Evolutionary conservation across 2,888 invertebrate species (phyloP).

Genomic region (Eupithecia pulchellata): DNA sequence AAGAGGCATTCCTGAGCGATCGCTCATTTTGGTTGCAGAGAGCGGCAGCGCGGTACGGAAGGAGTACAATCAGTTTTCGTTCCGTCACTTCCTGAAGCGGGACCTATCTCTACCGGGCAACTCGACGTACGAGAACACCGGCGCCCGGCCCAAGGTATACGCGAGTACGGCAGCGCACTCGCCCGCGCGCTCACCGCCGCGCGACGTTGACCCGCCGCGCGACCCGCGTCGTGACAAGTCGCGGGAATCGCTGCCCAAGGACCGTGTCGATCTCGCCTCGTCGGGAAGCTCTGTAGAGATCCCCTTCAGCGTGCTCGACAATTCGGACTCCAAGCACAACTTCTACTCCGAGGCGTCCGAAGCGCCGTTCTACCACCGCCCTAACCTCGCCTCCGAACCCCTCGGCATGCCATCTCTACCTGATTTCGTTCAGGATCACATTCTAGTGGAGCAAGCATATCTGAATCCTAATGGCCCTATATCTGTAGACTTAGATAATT

Average conservation of each 20-base stretch:
- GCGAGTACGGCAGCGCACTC: conserved; percentile 81
- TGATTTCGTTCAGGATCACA: conserved; percentile 95
- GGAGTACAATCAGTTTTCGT: conserved; percentile 93
- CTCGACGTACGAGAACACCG: conserved; percentile 88
- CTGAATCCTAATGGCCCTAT: conserved; percentile 83
- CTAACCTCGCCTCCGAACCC: conserved; percentile 76
- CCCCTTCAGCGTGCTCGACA: conserved; percentile 80
- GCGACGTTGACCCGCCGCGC: conserved; percentile 66
- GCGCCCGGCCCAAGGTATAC: conserved; percentile 91
- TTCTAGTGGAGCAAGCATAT: conserved; percentile 92
- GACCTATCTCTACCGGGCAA: conserved; percentile 84
- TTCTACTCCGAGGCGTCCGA: conserved; percentile 74
- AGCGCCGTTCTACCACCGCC: conserved; percentile 74
- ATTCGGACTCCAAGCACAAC: conserved; percentile 80
- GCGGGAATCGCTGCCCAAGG: conserved; percentile 57
- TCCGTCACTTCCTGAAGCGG: conserved; percentile 92
- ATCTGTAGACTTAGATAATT: conserved; percentile 87
- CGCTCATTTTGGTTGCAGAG: conserved; percentile 69
- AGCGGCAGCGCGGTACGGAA: conserved; percentile 79
- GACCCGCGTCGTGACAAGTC: conserved; percentile 70
- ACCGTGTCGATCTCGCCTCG: conserved; percentile 71
- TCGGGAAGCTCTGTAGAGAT: conserved; percentile 79
- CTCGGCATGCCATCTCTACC: conserved; percentile 89
- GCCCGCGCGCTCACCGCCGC: conserved; percentile 78
- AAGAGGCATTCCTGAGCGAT: conserved; percentile 64